These are phyloP conservation scores for Agrotis clavis DNA, from an alignment of 2,888 invertebrate genomes.

Conservation along the genomic window DNA sequence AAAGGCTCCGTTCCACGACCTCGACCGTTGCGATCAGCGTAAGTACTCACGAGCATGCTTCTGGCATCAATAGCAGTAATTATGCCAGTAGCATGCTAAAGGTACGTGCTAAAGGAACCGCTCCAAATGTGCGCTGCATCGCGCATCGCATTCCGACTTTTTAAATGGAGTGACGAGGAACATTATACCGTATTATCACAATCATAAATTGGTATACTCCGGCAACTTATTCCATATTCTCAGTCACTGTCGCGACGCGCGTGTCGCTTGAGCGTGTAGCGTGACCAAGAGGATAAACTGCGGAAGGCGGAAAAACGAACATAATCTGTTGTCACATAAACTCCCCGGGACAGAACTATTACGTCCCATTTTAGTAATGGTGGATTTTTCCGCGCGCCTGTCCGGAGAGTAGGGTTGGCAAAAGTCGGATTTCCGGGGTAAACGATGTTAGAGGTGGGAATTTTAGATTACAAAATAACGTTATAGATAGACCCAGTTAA, in stretches of 20 bases:
- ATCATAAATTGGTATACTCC: background rate
- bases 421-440: constrained; percentile 4
- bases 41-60: no score
- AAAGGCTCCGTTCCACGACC: background rate
- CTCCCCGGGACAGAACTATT: constrained; percentile 51
- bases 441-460: background rate
- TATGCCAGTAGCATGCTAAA: no score
- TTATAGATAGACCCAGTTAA: background rate
- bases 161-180: no score
- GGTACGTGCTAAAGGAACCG: no score
- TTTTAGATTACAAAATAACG: background rate
- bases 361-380: constrained; percentile 59
- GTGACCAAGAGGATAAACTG: constrained; percentile 30
- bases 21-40: background rate
- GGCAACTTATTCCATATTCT: background rate
- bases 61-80: no score
- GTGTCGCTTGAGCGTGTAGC: background rate
- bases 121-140: no score
- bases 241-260: background rate
- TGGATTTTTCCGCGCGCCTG: constrained; percentile 33
- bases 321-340: constrained; percentile 64
- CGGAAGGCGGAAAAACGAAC: constrained; percentile 47
- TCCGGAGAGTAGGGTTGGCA: constrained; percentile 29
- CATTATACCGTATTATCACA: no score
- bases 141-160: no score